phyloP scores from a whole-genome alignment of 2,113 vertebrate species.

The Tachysurus fulvidraco region DNA sequence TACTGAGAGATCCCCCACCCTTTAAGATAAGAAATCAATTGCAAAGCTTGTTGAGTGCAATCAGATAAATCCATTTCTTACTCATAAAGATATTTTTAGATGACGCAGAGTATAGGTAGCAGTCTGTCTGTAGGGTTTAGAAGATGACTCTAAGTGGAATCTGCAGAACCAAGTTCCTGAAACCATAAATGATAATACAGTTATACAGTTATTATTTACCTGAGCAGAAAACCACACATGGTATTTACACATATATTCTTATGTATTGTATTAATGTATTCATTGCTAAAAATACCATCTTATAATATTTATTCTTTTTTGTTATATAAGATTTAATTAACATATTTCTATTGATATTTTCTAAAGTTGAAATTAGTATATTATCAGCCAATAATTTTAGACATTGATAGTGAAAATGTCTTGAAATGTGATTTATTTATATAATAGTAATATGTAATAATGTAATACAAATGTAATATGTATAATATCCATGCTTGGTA shows the following conservation, averaged over 20 bases:
- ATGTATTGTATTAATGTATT: background rate
- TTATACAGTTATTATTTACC: background rate
- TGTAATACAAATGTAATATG: too few relatives aligned
- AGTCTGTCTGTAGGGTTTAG: background rate
- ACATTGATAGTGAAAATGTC: background rate
- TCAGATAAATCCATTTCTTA: background rate
- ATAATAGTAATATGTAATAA: too few relatives aligned
- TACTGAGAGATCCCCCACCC: background rate
- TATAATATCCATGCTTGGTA: background rate
- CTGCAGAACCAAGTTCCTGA: constrained; percentile 48
- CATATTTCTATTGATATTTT: background rate
- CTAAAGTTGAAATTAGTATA: background rate
- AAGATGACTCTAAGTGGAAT: constrained; percentile 40
- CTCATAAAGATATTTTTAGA: constrained; percentile 16
- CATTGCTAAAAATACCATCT: background rate
- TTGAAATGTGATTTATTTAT: background rate
- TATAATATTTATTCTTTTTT: background rate
- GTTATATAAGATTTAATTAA: background rate
- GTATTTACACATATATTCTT: background rate
- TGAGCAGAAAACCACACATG: background rate
- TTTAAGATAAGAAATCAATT: background rate
- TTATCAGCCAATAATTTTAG: background rate
- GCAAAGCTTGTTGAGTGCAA: background rate
- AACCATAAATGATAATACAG: constrained; percentile 18
- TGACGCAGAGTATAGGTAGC: background rate